Base-by-base conservation (phyloP, 2,113 vertebrate species). In the Arvicanthis niloticus region DNA sequence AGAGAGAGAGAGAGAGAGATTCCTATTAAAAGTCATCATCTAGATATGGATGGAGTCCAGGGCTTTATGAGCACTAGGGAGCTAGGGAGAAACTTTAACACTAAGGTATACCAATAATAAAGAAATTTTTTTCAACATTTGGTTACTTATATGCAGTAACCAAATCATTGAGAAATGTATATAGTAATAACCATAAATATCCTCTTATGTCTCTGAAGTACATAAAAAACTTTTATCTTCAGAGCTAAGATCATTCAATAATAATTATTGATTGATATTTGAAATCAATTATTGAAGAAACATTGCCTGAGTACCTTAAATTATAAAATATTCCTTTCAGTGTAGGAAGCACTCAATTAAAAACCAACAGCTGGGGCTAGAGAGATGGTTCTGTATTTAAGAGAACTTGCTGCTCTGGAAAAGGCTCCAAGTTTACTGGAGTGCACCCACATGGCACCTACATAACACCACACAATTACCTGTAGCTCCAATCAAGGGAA, bases 241-340 rank as follows among this genome's bases (percentile, higher is more conserved):
- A 78, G 56, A 91, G 80, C 4, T 16, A 68, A 37, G 31, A 68
- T 68, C 67, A 68, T 68, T 31, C 31, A 68, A 22, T 67, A 58
- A 6, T 22, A 68, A 58, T 62, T 87, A 2, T 51, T 92, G 22
- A 73, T 16, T 58, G 53, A 48, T 67, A 13, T 91, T 81, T 76
- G 12, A 91, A 7, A 82, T 48, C 21, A 89, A 77, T 89, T 67
- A 73, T 73, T 91, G 45, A 92, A 88, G 31, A 48, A 78, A 53
- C 26, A 45, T 80, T 40, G 42, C 77, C 91, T 9, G 72, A 31
- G 4, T 89, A 19, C 51, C 86, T 68, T 5, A 34, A 91, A 94
- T 88, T 88, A 6, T 34, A 53, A 9, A 84, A 13, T 73, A 29
- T 67, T 42, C 8, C 22, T 72, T 87, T 72, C 56, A 77, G 84